Evolutionary conservation across 1,140 invertebrate genomes (phyloP).

Genomic region (Drosophila virilis): DNA sequence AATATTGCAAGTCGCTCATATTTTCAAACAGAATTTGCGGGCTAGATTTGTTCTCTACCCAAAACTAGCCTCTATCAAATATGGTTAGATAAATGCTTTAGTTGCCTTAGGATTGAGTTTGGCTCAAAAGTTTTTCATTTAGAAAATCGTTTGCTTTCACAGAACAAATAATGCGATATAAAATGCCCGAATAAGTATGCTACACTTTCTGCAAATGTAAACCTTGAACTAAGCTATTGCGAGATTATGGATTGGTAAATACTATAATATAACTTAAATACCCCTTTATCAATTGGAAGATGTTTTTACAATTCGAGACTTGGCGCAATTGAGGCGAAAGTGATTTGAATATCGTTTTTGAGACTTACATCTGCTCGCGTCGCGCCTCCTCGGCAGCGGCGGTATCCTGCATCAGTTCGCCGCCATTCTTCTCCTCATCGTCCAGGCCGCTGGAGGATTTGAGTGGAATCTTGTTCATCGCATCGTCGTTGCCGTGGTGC

Average conservation of each 20-base stretch:
- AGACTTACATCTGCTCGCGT: slow-evolving; percentile 76
- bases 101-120: too few relatives aligned
- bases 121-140: too few relatives aligned
- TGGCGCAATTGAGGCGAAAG: slow-evolving; percentile 22
- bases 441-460: slow-evolving; percentile 75
- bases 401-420: slow-evolving; percentile 77
- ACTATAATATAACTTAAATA: too few relatives aligned
- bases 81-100: too few relatives aligned
- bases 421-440: slow-evolving; percentile 80
- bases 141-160: too few relatives aligned
- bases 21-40: too few relatives aligned
- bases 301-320: background rate
- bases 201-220: background rate
- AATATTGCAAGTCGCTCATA: too few relatives aligned
- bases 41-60: too few relatives aligned
- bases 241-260: too few relatives aligned
- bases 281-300: background rate
- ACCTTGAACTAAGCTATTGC: too few relatives aligned
- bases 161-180: too few relatives aligned
- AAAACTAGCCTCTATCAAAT: too few relatives aligned
- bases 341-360: slow-evolving; percentile 6
- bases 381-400: slow-evolving; percentile 77
- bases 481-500: slow-evolving; percentile 79
- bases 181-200: slow-evolving; percentile 5
- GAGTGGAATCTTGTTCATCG: slow-evolving; percentile 82